Percentiles rank a stretch among this genome's conserved stretches.
phyloP scores from a whole-genome alignment of 2,888 invertebrate genomes.

The Peribatodes rhomboidaria region DNA sequence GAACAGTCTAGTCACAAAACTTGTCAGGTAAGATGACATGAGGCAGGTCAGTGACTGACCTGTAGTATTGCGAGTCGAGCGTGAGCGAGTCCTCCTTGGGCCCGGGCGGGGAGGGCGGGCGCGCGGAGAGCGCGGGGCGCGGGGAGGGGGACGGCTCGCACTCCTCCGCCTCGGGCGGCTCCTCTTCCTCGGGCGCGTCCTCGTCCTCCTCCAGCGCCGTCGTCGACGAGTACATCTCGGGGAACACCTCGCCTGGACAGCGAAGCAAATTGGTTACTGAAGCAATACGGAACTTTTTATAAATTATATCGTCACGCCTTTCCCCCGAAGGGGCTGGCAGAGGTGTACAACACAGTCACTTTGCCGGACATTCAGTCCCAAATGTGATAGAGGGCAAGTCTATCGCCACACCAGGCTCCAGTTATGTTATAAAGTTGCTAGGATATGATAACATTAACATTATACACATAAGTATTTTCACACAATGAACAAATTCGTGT shows the following conservation, averaged over 20 bases:
- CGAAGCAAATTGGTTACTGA: not conserved
- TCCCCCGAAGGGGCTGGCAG: no score
- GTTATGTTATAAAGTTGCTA: no score
- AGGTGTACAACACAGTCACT: no score
- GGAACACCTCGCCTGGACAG: conserved; percentile 75
- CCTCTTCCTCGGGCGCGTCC: conserved; percentile 64
- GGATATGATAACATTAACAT: no score
- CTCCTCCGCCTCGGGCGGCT: conserved; percentile 61
- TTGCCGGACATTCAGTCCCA: no score
- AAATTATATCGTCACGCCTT: no score
- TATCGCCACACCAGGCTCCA: no score
- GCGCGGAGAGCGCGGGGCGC: conserved; percentile 72
- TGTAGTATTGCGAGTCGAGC: conserved; percentile 78
- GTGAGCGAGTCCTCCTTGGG: conserved; percentile 70
- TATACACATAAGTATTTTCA: no score
- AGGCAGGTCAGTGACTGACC: conserved; percentile 51
- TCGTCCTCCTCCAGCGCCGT: conserved; percentile 69
- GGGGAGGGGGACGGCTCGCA: conserved; percentile 75
- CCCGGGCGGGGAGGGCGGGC: conserved; percentile 64
- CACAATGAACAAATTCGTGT: no score
- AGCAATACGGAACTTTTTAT: no score
- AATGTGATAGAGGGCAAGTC: no score
- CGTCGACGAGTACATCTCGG: conserved; percentile 71
- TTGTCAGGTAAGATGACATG: not conserved
- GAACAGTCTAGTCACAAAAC: no score